These are phyloP conservation scores for Anarhynchus alexandrinus DNA, from an alignment of 2,113 vertebrate species.

Conservation along the genomic window DNA sequence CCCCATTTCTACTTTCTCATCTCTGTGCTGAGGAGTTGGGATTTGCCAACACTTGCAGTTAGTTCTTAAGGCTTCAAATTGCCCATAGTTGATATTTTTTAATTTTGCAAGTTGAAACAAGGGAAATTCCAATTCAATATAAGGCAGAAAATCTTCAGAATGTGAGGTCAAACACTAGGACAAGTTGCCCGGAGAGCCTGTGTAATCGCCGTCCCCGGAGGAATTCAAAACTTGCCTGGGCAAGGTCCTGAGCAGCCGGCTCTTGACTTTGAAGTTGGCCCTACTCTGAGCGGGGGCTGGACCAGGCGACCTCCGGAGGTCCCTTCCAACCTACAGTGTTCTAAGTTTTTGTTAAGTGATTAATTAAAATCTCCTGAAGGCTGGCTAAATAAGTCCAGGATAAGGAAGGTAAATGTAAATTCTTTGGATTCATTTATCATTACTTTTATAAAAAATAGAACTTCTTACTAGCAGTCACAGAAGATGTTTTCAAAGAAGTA, in stretches of 20 bases:
- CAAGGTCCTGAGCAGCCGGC: neutral
- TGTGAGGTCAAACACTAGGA: constrained; percentile 24
- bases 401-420: neutral
- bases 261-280: neutral
- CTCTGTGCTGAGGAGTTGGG: neutral
- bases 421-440: neutral
- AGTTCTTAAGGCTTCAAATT: neutral
- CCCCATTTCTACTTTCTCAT: neutral
- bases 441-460: neutral
- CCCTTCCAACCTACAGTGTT: neutral
- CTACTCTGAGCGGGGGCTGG: neutral
- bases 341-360: neutral
- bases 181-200: neutral
- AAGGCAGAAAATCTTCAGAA: constrained; percentile 13
- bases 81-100: neutral
- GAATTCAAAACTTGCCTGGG: constrained; percentile 21
- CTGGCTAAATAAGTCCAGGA: neutral
- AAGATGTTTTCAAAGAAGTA: neutral
- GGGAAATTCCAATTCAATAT: constrained; percentile 14
- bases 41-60: constrained; percentile 5
- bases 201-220: neutral
- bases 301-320: neutral
- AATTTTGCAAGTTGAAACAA: constrained; percentile 45
- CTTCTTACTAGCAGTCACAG: neutral
- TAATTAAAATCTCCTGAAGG: neutral